Evolutionary conservation across 1,140 invertebrate species (phyloP).

Genomic region (Trialeurodes vaporariorum): DNA sequence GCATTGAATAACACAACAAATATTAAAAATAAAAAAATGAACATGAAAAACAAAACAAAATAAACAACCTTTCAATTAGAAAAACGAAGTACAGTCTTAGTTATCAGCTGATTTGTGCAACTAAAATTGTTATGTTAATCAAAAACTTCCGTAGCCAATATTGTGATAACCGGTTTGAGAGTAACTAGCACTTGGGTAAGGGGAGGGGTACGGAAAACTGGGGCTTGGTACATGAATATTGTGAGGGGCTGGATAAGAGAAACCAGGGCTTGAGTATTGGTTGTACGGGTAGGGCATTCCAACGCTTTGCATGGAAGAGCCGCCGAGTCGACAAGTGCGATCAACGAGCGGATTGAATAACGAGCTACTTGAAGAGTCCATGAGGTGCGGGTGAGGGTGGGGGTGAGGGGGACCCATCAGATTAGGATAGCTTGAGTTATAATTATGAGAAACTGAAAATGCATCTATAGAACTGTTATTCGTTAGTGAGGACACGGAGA

Average conservation of each 20-base stretch:
- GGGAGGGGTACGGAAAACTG: conserved; percentile 40
- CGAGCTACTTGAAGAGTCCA: background rate
- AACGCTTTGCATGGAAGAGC: conserved; percentile 23
- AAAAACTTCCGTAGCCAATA: background rate
- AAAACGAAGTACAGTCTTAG: background rate
- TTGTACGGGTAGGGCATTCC: conserved; percentile 33
- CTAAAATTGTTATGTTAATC: background rate
- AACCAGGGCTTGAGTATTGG: conserved; percentile 31
- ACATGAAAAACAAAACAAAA: background rate
- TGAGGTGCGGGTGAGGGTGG: conserved; percentile 9
- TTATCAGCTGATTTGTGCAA: background rate
- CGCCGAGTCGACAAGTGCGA: conserved; percentile 22
- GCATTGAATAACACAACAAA: background rate
- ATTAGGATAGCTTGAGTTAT: conserved; percentile 26
- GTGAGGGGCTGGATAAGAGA: conserved; percentile 31
- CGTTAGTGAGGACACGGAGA: conserved; percentile 35
- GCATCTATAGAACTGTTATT: conserved; percentile 29
- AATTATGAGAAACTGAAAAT: conserved; percentile 29
- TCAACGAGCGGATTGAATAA: conserved; percentile 19
- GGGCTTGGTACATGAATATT: conserved; percentile 42
- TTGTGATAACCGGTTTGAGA: background rate
- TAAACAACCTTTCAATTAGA: background rate
- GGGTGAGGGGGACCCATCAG: conserved; percentile 25
- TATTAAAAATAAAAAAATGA: background rate
- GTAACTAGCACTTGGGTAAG: background rate